phyloP scores from a whole-genome alignment of 35 echinoderm and acorn worm species.

The Ptychodera flava region DNA sequence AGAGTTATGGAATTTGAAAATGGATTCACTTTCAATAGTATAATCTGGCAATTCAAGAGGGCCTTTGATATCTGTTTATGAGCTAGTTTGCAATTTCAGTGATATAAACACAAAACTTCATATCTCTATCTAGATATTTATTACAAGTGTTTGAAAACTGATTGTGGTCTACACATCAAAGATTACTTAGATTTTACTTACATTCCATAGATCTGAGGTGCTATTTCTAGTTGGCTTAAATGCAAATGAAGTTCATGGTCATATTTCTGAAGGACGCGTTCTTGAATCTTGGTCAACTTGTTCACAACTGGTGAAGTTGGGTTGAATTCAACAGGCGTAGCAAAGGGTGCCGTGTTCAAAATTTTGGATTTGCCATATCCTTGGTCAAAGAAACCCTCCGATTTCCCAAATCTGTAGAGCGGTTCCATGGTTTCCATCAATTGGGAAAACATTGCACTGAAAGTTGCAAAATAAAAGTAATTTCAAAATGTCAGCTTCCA shows the following conservation, averaged over 20 bases:
- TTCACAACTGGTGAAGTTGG: slow-evolving; percentile 68
- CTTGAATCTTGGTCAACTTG: slow-evolving; percentile 69
- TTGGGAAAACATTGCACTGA: slow-evolving; percentile 65
- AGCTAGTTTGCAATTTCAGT: no score
- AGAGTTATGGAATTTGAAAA: no score
- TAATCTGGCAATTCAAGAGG: no score
- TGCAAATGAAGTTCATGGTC: slow-evolving; percentile 69
- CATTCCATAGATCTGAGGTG: slow-evolving; percentile 92
- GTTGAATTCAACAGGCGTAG: slow-evolving; percentile 32
- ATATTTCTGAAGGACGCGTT: slow-evolving; percentile 54
- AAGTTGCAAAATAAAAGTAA: neutral
- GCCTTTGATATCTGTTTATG: no score
- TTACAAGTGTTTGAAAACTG: no score
- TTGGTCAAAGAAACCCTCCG: slow-evolving; percentile 1
- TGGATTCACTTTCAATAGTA: no score
- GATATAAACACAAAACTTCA: no score
- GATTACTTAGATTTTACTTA: slow-evolving; percentile 27
- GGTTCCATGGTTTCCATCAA: slow-evolving; percentile 92
- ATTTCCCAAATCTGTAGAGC: slow-evolving; percentile 61
- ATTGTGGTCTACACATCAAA: no score
- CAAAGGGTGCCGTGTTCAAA: slow-evolving; percentile 52
- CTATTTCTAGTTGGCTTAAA: slow-evolving; percentile 67
- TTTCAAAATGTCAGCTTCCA: no score
- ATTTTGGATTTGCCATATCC: neutral
- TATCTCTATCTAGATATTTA: no score